A percentile compares a stretch with the other conserved stretches of the same genome.
phyloP scores from a whole-genome alignment of 2,797 vertebrate species.

The Betta splendens region DNA sequence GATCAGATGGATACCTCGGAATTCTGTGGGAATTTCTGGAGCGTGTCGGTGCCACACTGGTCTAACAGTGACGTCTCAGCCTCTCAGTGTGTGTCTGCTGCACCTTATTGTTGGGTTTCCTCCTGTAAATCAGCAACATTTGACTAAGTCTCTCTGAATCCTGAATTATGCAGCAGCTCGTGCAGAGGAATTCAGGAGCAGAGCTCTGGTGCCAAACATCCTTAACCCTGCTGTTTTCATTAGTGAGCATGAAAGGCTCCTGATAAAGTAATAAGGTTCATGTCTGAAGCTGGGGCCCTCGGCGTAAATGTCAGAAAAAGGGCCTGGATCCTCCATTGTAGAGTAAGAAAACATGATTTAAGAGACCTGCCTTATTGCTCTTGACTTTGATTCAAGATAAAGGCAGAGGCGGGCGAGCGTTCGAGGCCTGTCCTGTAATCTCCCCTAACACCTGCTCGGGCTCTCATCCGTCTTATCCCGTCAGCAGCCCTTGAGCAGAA shows the following conservation, averaged over 20 bases:
- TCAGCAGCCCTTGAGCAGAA: slow-evolving; percentile 45
- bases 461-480: slow-evolving; percentile 57
- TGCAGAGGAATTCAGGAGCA: slow-evolving; percentile 54
- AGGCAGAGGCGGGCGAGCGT: slow-evolving; percentile 32
- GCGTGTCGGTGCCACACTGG: slow-evolving; percentile 14
- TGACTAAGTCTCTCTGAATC: too few relatives aligned
- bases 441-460: slow-evolving; percentile 64
- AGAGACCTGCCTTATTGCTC: slow-evolving; percentile 63
- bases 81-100: slow-evolving; percentile 2
- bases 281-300: slow-evolving; percentile 53
- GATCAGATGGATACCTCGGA: slow-evolving; percentile 60
- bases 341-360: slow-evolving; percentile 35
- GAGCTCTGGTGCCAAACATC: slow-evolving; percentile 54
- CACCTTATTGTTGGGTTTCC: too few relatives aligned
- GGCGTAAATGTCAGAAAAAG: slow-evolving; percentile 68
- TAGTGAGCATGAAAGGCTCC: slow-evolving; percentile 65
- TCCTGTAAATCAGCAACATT: too few relatives aligned
- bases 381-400: slow-evolving; percentile 69
- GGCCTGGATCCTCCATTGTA: slow-evolving; percentile 46
- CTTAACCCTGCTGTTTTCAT: slow-evolving; percentile 73
- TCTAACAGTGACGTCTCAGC: slow-evolving; percentile 7
- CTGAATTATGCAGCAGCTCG: slow-evolving; percentile 29
- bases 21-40: slow-evolving; percentile 72
- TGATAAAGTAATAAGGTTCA: slow-evolving; percentile 60
- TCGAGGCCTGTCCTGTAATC: slow-evolving; percentile 55